A percentile compares a stretch with the other conserved stretches of the same genome.
phyloP scores from a whole-genome alignment of 2,113 vertebrate genomes.

The Pogonocichla stellata region DNA sequence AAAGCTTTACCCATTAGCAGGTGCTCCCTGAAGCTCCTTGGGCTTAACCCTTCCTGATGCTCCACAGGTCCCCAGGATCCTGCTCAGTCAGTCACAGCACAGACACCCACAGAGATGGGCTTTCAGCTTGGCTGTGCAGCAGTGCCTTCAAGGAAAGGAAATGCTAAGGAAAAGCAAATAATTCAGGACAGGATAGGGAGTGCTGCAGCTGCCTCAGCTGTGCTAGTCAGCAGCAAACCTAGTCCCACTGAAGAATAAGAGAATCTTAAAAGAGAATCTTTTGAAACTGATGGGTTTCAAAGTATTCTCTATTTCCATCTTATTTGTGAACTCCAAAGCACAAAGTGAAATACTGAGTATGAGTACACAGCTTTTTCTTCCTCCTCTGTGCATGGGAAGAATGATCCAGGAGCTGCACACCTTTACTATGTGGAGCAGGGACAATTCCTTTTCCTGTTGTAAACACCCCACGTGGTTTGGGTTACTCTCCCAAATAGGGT shows the following conservation, averaged over 20 bases:
- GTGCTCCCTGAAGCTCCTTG: neutral
- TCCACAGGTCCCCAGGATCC: neutral
- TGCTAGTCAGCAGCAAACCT: neutral
- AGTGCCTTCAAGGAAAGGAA: neutral
- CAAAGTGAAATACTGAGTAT: neutral
- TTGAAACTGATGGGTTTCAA: neutral
- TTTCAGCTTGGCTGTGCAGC: neutral
- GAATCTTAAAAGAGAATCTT: neutral
- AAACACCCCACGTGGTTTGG: neutral
- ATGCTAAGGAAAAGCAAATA: neutral
- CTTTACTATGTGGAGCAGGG: neutral
- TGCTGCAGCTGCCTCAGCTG: neutral
- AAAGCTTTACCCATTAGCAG: fast-evolving
- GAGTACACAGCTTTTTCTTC: neutral
- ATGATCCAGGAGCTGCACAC: neutral
- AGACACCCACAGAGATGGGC: neutral
- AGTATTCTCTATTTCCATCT: neutral
- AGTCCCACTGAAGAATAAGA: neutral
- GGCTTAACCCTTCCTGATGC: neutral
- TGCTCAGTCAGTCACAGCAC: neutral
- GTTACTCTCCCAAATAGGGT: neutral
- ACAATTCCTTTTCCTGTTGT: neutral
- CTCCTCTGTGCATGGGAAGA: neutral
- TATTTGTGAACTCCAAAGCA: neutral
- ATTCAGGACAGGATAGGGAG: neutral